Base-by-base conservation (phyloP, 2,113 vertebrate genomes). In the Amphiprion percula region DNA sequence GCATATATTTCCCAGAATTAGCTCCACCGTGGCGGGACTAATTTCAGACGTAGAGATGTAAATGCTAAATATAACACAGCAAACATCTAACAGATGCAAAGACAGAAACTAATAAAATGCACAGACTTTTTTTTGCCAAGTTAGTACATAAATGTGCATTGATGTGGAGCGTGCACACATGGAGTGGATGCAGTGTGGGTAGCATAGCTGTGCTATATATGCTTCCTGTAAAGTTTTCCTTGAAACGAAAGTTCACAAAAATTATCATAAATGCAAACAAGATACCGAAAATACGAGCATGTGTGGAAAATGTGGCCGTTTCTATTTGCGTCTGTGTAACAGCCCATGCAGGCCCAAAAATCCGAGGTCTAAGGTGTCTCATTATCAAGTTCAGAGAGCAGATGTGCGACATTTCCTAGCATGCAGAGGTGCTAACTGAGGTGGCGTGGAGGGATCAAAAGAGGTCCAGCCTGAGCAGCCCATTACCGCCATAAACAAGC, bases 301-400 rank as follows among this genome's bases (percentile, higher is more conserved):
- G 52, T 70, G 75, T 50, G n/a, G 56, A 83, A 60, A 79, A 80
- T 58, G 61, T 41, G 71, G 63, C 72, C 5, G 2, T 16, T 78
- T 79, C 61, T 88, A 79, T 88, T 76, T 82, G 41, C 37, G 85
- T 74, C 11, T n/a, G 15, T 55, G 33, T 12, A 0, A 7, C 14
- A n/a, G 70, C 1, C 7, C n/a, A 14, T 10, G 21, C 54, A 26
- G 41, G 41, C 41, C 15, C 11, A 44, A 37, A 67, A 63, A 62
- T 61, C 56, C 24, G 52, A 73, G 71, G 79, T 76, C 71, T 54
- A 63, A 82, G 80, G 91, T 78, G 74, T 76, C 86, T 93, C 90
- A 89, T 92, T 92, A 92, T 86, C 88, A 90, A 89, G 89, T 92
- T 83, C 75, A 82, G 79, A 83, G 60, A 84, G 79, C 80, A 81